Evolutionary conservation across 2,797 vertebrate species (phyloP), one percentile per base, ranked within the genome.

Genomic region (Numenius phaeopus): DNA sequence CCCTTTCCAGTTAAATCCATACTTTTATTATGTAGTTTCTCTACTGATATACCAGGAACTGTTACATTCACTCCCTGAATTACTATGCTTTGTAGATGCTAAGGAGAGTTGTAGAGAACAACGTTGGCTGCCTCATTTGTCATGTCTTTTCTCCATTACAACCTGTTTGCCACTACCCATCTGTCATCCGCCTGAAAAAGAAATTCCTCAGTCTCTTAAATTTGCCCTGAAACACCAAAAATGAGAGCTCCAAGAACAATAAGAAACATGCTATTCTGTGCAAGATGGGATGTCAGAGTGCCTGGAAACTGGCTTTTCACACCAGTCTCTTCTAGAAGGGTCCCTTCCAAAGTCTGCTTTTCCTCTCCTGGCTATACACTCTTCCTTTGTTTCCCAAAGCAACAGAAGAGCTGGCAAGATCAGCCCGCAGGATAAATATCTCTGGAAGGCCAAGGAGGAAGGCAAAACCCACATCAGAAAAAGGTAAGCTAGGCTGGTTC

Each of bases 51-150:
- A 75, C 23, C 50, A 81, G 66, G 57, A 83, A 61, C 30, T 87
- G 49, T 39, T 71, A 32, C 34, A 39, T 61, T 79, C 14, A 2
- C 24, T 59, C 37, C 61, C 39, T 83, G 91, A 95, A 91, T 95
- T 95, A 72, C 81, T 86, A 4, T 70, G 47, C 20, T 70, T 93
- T 87, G 93, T 65, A 75, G 70, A 90, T 90, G 17, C 19, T 83
- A 79, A 66, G 70, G n/a, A 92, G 61, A 83, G 42, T 22, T 81
- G 37, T 16, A 75, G 66, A 67, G 81, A 96, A 70, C 49, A 66
- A 76, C 79, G 69, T 86, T 78, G 85, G 58, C 73, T 91, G 58
- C 39, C 83, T 95, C 96, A 95, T 97, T 96, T 90, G 72, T 95
- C 87, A 94, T 90, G 77, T 93, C 82, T 83, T 89, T 95, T 54